Evolutionary conservation across 2,113 vertebrate genomes (phyloP).

Genomic region (Circaetus cinerascens): DNA sequence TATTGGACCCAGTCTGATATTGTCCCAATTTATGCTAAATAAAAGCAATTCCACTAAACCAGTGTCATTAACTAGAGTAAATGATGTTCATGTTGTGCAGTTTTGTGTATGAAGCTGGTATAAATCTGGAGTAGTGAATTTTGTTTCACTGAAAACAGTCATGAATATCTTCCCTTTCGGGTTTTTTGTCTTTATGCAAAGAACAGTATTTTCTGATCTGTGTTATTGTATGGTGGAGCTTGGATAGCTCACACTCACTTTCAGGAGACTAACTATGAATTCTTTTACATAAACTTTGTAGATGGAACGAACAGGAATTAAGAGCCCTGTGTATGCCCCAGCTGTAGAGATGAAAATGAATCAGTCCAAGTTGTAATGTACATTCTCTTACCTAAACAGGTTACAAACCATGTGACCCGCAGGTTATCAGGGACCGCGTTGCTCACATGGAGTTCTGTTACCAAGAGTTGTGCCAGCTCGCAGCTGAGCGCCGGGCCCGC

Average conservation of each 20-base stretch:
- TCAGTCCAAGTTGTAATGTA: background rate
- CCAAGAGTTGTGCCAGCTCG: slow-evolving; percentile 91
- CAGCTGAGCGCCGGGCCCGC: slow-evolving; percentile 85
- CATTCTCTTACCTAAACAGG: slow-evolving; percentile 66
- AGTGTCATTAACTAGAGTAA: background rate
- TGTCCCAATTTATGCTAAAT: background rate
- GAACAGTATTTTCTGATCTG: background rate
- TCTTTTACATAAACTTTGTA: background rate
- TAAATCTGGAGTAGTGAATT: background rate
- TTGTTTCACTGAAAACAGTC: background rate
- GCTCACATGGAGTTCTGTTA: slow-evolving; percentile 97
- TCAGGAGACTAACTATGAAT: background rate
- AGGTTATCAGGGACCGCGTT: slow-evolving; percentile 90
- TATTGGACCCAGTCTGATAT: background rate
- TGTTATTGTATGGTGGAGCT: background rate
- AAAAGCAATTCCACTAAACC: background rate
- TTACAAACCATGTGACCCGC: slow-evolving; percentile 94
- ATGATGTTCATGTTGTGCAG: background rate
- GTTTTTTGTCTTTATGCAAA: background rate
- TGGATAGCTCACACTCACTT: background rate
- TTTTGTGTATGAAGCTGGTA: background rate
- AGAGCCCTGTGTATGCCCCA: background rate
- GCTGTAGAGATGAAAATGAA: background rate
- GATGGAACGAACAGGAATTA: background rate
- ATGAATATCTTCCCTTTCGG: background rate